Evolutionary conservation across 1,140 invertebrate species (phyloP), one percentile per base, ranked within the genome.

Genomic region (Leguminivora glycinivorella): DNA sequence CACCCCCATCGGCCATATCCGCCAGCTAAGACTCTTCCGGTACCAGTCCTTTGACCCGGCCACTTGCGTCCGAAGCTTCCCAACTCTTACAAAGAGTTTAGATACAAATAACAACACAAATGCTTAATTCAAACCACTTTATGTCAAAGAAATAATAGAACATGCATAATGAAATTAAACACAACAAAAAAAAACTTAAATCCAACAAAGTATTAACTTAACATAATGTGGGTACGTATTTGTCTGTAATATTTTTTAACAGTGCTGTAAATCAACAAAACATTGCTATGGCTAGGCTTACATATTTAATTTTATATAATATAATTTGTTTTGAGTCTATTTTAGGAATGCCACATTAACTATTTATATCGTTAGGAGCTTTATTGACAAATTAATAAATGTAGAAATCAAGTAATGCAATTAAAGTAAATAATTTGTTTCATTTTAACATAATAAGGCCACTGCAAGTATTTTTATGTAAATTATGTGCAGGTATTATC

Each of bases 1-100:
- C 70, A 90, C 89, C 3, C 89, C 89, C 6, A 90, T 91, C 25
- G 82, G 81, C 7, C 89, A 91, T 60, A 90, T 91, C 19, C 79
- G 88, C 9, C 72, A 83, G 63, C 78, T 91, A 80, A 75, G 84
- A 71, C 74, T 82, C 5, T 85, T 79, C 71, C 79, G 88, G 7
- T 85, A 84, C 56, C 84, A 86, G 73, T 90, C 89, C 6, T 90
- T 88, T 47, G 78, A 90, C 52, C 89, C 89, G 0, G 75, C 82
- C 26, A 82, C 89, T 25, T 82, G 87, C 68, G 68, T 88, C 47
- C 82, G 83, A 75, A 78, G 85, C 68, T 90, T 91, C 68, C 88
- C 87, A 22, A 72, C 10, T 34, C 25, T 80, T 17, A 72, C 72
- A 58, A 78, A 74, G 71, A 76, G 43, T 7, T 71, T 78, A 67